Conservation (phyloP, 1,140 invertebrate species). For the Lerema accius region DNA sequence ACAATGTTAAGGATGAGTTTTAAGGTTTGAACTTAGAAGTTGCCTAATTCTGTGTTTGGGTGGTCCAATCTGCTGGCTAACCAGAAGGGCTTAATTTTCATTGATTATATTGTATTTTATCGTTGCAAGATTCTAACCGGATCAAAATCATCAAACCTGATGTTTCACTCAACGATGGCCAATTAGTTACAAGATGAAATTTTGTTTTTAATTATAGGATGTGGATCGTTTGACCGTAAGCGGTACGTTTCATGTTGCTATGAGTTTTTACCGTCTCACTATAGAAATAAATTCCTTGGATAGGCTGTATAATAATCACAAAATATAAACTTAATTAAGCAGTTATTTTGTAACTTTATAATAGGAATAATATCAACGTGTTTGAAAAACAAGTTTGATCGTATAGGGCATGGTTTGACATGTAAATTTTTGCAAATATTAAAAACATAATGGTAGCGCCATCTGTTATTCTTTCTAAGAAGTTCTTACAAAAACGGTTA, state of each 20-base stretch:
- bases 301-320: too few species aligned
- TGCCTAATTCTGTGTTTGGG: neutral
- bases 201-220: constrained; percentile 15
- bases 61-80: constrained; percentile 12
- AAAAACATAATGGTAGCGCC: too few species aligned
- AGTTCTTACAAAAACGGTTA: too few species aligned
- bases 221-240: neutral
- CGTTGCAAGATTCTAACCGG: constrained; percentile 10
- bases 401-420: too few species aligned
- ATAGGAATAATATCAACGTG: too few species aligned
- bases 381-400: too few species aligned
- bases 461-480: too few species aligned
- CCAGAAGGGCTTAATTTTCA: constrained; percentile 20
- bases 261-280: too few species aligned
- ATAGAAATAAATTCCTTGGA: too few species aligned
- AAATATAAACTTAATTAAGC: too few species aligned
- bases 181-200: constrained; percentile 11
- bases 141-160: constrained; percentile 20
- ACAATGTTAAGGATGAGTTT: neutral
- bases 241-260: neutral
- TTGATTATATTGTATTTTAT: constrained; percentile 15
- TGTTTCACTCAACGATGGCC: constrained; percentile 9
- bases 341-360: too few species aligned
- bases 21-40: neutral
- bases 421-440: too few species aligned